phyloP scores from a whole-genome alignment of 2,888 invertebrate species.

The Pedicia rivosa region DNA sequence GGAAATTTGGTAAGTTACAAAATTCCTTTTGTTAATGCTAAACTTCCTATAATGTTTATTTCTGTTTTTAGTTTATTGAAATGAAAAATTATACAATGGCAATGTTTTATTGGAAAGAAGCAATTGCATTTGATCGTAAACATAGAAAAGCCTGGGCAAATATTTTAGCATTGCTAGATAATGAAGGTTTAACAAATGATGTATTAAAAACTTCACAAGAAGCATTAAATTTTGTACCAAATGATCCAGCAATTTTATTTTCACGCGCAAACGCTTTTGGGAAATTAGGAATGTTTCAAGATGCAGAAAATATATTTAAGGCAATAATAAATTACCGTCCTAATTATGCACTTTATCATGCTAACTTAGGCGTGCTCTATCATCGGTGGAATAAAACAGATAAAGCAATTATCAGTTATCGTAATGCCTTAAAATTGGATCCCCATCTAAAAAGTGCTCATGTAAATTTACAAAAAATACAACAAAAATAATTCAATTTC shows the following conservation, averaged over 20 bases:
- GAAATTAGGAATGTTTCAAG: constrained; percentile 55
- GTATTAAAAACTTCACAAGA: constrained; percentile 53
- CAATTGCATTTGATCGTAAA: constrained; percentile 56
- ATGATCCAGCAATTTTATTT: constrained; percentile 65
- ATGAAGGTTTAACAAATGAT: constrained; percentile 48
- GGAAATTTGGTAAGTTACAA: constrained; percentile 64
- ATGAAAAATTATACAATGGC: constrained; percentile 57
- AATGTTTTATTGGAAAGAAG: constrained; percentile 63
- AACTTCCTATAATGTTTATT: background rate
- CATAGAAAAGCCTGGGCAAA: constrained; percentile 89
- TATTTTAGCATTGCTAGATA: constrained; percentile 68
- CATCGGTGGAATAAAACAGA: constrained; percentile 74
- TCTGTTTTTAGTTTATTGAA: constrained; percentile 56
- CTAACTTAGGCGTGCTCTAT: constrained; percentile 85
- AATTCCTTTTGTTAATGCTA: background rate
- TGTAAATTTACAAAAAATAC: constrained; percentile 46
- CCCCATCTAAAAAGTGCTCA: constrained; percentile 50
- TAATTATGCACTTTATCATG: constrained; percentile 63
- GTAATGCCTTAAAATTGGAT: constrained; percentile 55
- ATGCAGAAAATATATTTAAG: constrained; percentile 69
- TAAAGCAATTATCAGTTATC: constrained; percentile 58
- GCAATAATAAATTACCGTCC: constrained; percentile 53
- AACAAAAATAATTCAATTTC: constrained; percentile 12
- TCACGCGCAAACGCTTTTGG: constrained; percentile 80
- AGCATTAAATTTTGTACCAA: constrained; percentile 53